Percentiles rank a stretch among this genome's conserved stretches.
Evolutionary conservation across 2,888 invertebrate species (phyloP).

Genomic region (Polydrusus pterygomalis): DNA sequence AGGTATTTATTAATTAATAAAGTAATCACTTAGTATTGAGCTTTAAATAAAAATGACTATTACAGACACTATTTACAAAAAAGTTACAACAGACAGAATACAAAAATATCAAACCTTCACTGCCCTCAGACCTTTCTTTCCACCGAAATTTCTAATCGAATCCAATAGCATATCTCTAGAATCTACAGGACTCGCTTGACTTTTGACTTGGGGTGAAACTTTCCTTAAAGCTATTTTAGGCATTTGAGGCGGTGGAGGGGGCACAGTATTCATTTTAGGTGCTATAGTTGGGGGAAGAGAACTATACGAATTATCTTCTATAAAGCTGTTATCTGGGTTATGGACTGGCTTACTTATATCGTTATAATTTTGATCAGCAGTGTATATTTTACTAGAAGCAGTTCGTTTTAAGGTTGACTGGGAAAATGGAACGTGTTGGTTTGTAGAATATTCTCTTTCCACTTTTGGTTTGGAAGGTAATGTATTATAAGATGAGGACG

Average conservation of each 20-base stretch:
- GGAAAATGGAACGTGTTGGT: slow-evolving; percentile 70
- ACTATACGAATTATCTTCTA: slow-evolving; percentile 14
- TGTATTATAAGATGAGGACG: slow-evolving; percentile 60
- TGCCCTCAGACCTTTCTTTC: slow-evolving; percentile 68
- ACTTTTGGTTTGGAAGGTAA: slow-evolving; percentile 62
- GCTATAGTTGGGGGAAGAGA: slow-evolving; percentile 17
- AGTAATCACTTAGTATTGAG: slow-evolving; percentile 59
- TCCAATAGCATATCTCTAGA: slow-evolving; percentile 80
- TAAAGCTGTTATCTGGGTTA: slow-evolving; percentile 9
- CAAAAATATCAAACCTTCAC: slow-evolving; percentile 62
- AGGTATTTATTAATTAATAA: slow-evolving; percentile 41
- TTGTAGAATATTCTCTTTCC: slow-evolving; percentile 59
- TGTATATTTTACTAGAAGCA: slow-evolving; percentile 66
- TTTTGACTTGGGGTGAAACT: slow-evolving; percentile 50
- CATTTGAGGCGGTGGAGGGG: slow-evolving; percentile 68
- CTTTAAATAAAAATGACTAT: slow-evolving; percentile 60
- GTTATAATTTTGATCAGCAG: slow-evolving; percentile 37
- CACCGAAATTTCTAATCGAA: slow-evolving; percentile 83
- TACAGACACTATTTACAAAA: slow-evolving; percentile 59
- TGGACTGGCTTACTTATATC: slow-evolving; percentile 12
- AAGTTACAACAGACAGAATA: slow-evolving; percentile 43
- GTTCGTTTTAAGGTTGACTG: slow-evolving; percentile 73
- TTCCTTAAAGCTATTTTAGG: slow-evolving; percentile 64
- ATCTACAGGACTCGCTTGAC: slow-evolving; percentile 70
- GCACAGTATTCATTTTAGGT: background rate